Evolutionary conservation across 2,888 invertebrate genomes (phyloP).

Genomic region (Stomorhina lunata): DNA sequence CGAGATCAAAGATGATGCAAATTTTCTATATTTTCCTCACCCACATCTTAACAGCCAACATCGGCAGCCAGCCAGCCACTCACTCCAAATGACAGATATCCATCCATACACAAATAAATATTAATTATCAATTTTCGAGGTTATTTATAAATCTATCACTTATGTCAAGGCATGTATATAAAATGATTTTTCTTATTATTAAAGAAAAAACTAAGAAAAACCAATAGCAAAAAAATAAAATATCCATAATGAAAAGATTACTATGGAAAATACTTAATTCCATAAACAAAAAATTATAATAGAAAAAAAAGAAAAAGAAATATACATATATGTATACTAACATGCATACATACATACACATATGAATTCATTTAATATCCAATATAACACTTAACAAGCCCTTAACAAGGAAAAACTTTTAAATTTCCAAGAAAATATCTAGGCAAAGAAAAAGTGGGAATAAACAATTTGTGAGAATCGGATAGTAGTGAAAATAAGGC

Average conservation of each 20-base stretch:
- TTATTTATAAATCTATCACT: constrained; percentile 59
- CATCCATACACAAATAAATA: not conserved
- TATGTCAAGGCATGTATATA: constrained; percentile 52
- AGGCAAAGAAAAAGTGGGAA: not conserved
- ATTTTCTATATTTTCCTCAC: constrained; percentile 39
- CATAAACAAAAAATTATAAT: constrained; percentile 1
- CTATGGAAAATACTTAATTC: constrained; percentile 3
- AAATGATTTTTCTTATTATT: constrained; percentile 18
- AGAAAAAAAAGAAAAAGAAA: not conserved
- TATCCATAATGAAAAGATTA: constrained; percentile 5
- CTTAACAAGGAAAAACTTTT: constrained; percentile 51
- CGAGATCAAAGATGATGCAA: constrained; percentile 16
- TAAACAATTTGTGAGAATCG: constrained; percentile 18
- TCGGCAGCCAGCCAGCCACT: not conserved
- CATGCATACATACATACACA: not conserved
- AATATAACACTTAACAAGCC: constrained; percentile 55
- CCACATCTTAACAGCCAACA: constrained; percentile 24
- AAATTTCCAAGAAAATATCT: constrained; percentile 59
- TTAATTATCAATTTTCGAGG: constrained; percentile 63
- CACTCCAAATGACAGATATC: not conserved
- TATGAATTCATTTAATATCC: constrained; percentile 16
- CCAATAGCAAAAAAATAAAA: not conserved
- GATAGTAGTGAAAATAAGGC: constrained; percentile 52
- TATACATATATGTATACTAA: no score
- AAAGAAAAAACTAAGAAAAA: constrained; percentile 3